Base-by-base conservation (phyloP, 2,888 invertebrate genomes). In the Idaea straminata region DNA sequence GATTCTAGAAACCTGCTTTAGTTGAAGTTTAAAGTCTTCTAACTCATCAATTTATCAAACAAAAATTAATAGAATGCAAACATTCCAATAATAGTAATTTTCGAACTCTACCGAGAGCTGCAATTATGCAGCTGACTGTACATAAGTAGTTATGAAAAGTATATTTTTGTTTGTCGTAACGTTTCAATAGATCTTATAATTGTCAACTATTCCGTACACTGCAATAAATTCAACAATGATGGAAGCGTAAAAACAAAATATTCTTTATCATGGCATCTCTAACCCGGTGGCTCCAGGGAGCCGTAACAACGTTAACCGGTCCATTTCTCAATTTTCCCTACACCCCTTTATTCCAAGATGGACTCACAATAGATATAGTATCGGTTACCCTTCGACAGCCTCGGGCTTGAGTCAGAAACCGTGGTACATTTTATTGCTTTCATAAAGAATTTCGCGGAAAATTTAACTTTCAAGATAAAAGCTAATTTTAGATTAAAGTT, bases 251-350 rank as follows among this genome's bases (percentile, higher is more conserved):
- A 70, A 89, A 84, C 84, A 85, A 84, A 88, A 87, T 86, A 88
- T 89, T 91, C 87, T 90, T 91, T 86, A 89, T 86, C 80, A 80
- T 78, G 80, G 83, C 83, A 84, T 77, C 78, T 86, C 66, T 84
- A 84, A 86, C 83, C 83, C 83, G 81, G 85, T 82, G 78, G 81
- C 86, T 78, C 78, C 78, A 72, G 91, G 88, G 88, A 81, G 85
- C 80, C 80, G 86, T 92, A 93, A 93, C 90, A 79, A 89, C 81
- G 90, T 93, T 93, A 93, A 84, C 88, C 91, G 92, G 92, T 89
- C 91, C 92, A 93, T 93, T 93, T 92, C 92, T 92, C 92, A 92
- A 92, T 92, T 92, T 90, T 83, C 80, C 82, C 83, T 80, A 67
- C 67, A 83, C 86, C 88, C 88, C 83, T 83, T 85, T 83, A 82